Conservation (phyloP, 2,797 vertebrate genomes). For the Malacoctenus gilli region DNA sequence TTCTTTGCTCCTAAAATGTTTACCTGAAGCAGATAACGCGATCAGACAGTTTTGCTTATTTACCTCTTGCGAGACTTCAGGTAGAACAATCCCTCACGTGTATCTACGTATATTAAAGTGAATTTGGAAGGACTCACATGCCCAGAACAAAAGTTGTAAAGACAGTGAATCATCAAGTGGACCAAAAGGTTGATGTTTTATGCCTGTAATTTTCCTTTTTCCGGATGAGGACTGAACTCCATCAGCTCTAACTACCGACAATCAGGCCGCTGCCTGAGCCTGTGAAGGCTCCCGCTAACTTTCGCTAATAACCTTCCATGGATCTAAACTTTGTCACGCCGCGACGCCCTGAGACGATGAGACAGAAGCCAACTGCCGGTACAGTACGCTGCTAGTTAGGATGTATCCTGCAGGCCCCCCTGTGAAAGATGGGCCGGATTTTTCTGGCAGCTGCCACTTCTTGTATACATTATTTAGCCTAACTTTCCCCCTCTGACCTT, state of each 20-base stretch:
- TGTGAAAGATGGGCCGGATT: slow-evolving; percentile 60
- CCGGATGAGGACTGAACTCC: too few species aligned
- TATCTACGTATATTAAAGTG: too few species aligned
- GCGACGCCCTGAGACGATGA: slow-evolving; percentile 57
- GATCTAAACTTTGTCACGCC: slow-evolving; percentile 31
- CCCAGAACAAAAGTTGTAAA: background rate
- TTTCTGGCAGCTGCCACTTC: slow-evolving; percentile 80
- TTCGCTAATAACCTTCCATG: slow-evolving; percentile 18
- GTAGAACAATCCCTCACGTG: too few species aligned
- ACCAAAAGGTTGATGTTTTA: background rate
- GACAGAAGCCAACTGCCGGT: slow-evolving; percentile 68
- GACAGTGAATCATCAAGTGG: background rate
- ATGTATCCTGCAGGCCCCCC: slow-evolving; percentile 64
- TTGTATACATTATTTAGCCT: slow-evolving; percentile 74
- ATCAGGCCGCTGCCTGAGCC: too few species aligned
- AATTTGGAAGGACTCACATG: too few species aligned
- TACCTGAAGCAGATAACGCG: too few species aligned
- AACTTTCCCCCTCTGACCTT: slow-evolving; percentile 69
- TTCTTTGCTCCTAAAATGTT: too few species aligned
- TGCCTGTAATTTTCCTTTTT: too few species aligned
- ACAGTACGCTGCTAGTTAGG: slow-evolving; percentile 54
- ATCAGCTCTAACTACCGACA: too few species aligned
- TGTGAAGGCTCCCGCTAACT: slow-evolving; percentile 6
- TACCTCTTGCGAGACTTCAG: too few species aligned
- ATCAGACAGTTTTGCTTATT: too few species aligned